Evolutionary conservation across 2,888 invertebrate species (phyloP).

Genomic region (Cerastis rubricosa): DNA sequence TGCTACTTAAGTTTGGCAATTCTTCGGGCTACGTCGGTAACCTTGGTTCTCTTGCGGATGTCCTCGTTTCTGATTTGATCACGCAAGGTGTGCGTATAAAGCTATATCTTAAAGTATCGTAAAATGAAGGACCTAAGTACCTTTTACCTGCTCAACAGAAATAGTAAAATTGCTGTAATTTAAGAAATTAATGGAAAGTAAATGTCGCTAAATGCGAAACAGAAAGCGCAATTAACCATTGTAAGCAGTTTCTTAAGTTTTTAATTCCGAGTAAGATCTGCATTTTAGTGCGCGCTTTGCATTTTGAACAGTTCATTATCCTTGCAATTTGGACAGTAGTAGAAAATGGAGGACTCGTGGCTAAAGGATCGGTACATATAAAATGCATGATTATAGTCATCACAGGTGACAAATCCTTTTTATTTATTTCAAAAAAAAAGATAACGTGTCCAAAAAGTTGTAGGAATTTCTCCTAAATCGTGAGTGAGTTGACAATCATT

Average conservation of each 20-base stretch:
- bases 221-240: slow-evolving; percentile 16
- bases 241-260: slow-evolving; percentile 27
- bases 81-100: too few relatives aligned
- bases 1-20: too few relatives aligned
- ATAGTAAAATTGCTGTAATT: slow-evolving; percentile 12
- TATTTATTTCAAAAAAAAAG: too few relatives aligned
- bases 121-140: neutral
- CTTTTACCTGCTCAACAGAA: neutral
- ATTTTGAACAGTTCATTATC: slow-evolving; percentile 5
- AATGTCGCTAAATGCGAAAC: slow-evolving; percentile 15
- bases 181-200: slow-evolving; percentile 2
- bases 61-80: too few relatives aligned
- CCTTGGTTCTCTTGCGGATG: too few relatives aligned
- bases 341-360: neutral
- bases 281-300: slow-evolving; percentile 7
- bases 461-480: too few relatives aligned
- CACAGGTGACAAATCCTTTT: neutral
- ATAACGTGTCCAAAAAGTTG: too few relatives aligned
- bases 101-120: neutral
- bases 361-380: neutral
- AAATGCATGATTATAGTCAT: neutral
- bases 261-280: slow-evolving; percentile 28
- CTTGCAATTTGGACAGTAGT: neutral
- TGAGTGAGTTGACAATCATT: too few relatives aligned
- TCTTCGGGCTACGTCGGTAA: too few relatives aligned